These are phyloP conservation scores for Olivierus martensii DNA, from an alignment of 1,140 invertebrate genomes.

Conservation along the genomic window DNA sequence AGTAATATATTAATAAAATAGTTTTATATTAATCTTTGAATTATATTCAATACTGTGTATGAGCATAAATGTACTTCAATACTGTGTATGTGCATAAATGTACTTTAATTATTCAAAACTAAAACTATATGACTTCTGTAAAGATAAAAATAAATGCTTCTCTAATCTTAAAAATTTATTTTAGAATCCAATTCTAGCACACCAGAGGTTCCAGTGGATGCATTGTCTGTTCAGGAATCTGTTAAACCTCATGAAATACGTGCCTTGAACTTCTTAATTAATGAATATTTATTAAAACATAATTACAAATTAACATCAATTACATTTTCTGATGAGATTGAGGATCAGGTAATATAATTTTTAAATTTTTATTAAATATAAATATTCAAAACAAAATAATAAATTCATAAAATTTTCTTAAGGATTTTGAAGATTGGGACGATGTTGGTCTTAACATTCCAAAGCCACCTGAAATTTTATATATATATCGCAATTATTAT, in stretches of 20 bases:
- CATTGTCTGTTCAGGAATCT: conserved; percentile 32
- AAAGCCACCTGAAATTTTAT: conserved; percentile 58
- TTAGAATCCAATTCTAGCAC: conserved; percentile 45
- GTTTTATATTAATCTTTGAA: too few relatives aligned
- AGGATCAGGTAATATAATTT: conserved; percentile 65
- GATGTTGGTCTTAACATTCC: conserved; percentile 70
- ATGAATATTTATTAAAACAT: conserved; percentile 66
- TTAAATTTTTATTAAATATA: too few relatives aligned
- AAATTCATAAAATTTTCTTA: too few relatives aligned
- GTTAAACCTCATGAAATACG: conserved; percentile 70
- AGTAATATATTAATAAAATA: too few relatives aligned
- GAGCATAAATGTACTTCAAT: too few relatives aligned
- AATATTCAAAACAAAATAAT: too few relatives aligned
- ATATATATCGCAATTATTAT: conserved; percentile 54
- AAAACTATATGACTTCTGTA: too few relatives aligned
- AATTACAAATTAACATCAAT: conserved; percentile 80
- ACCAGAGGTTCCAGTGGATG: conserved; percentile 32
- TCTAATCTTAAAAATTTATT: conserved; percentile 28
- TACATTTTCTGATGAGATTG: conserved; percentile 85
- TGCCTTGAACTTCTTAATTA: conserved; percentile 74
- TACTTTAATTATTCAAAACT: too few relatives aligned
- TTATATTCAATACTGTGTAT: too few relatives aligned
- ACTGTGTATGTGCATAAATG: too few relatives aligned
- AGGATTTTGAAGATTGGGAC: conserved; percentile 90
- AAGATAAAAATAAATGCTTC: too few relatives aligned